Conservation (phyloP, 2,888 invertebrate species). For the Mythimna lalbum region DNA sequence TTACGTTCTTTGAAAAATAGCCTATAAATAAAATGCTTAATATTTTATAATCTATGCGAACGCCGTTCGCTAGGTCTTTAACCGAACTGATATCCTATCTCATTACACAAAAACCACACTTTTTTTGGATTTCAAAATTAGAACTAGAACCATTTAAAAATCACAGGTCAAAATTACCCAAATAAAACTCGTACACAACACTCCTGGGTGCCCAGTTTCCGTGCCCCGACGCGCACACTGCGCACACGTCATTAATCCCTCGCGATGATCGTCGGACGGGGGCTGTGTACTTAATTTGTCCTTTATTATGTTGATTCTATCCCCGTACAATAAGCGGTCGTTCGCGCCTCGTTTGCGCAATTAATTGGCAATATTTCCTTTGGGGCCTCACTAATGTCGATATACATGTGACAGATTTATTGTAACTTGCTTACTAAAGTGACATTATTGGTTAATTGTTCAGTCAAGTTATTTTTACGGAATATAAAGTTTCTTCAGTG, state of each 20-base stretch:
- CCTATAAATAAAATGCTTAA: too few species aligned
- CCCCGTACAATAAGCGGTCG: conserved; percentile 70
- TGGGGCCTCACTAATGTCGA: conserved; percentile 69
- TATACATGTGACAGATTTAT: conserved; percentile 65
- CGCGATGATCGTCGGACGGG: conserved; percentile 69
- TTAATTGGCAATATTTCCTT: conserved; percentile 83
- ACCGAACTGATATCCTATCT: too few species aligned
- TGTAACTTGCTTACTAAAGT: conserved; percentile 44
- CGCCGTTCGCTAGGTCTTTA: too few species aligned
- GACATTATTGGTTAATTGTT: conserved; percentile 40
- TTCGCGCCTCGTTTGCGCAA: conserved; percentile 78
- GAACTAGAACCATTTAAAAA: too few species aligned
- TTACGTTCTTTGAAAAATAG: too few species aligned
- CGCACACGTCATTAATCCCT: conserved; percentile 76
- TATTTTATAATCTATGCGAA: too few species aligned
- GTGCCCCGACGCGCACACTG: conserved; percentile 61
- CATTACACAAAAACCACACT: too few species aligned
- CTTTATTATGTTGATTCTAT: conserved; percentile 76
- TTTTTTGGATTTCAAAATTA: too few species aligned
- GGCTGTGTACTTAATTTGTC: conserved; percentile 80
- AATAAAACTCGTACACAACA: background rate
- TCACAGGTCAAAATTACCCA: background rate
- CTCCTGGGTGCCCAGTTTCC: background rate
- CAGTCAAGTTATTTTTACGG: background rate
- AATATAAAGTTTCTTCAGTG: too few species aligned